Conservation (phyloP, 2,113 vertebrate genomes). For the Ciconia stormi region DNA sequence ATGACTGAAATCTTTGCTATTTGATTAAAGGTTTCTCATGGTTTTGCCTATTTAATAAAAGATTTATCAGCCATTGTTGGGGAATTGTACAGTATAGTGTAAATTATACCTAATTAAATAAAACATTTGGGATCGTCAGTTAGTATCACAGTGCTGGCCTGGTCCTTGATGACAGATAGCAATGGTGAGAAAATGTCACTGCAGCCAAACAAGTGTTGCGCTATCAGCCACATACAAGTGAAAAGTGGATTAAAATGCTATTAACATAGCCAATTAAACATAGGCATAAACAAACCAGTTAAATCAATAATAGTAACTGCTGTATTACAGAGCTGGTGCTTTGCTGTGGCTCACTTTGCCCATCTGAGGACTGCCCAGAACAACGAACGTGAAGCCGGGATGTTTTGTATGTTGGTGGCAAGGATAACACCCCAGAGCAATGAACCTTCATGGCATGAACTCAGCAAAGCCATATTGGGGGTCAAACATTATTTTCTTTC, state of each 20-base stretch:
- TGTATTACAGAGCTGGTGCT: slow-evolving; percentile 17
- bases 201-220: slow-evolving; percentile 6
- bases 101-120: slow-evolving; percentile 46
- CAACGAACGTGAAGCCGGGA: neutral
- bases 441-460: neutral
- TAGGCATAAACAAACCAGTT: slow-evolving; percentile 72
- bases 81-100: neutral
- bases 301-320: slow-evolving; percentile 67
- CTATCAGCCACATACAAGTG: slow-evolving; percentile 65
- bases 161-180: slow-evolving; percentile 3
- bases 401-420: neutral
- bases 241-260: slow-evolving; percentile 73
- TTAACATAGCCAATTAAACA: slow-evolving; percentile 78
- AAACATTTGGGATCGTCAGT: slow-evolving; percentile 1
- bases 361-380: neutral
- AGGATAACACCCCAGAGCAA: neutral
- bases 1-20: neutral
- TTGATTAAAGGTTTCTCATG: neutral
- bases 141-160: slow-evolving; percentile 2
- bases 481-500: neutral
- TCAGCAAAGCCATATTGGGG: neutral
- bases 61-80: neutral
- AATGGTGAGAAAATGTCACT: slow-evolving; percentile 58
- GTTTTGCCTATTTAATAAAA: slow-evolving; percentile 8
- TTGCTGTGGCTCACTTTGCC: neutral